Conservation (phyloP, 1,140 invertebrate species). For the Platyscapa corneri region DNA sequence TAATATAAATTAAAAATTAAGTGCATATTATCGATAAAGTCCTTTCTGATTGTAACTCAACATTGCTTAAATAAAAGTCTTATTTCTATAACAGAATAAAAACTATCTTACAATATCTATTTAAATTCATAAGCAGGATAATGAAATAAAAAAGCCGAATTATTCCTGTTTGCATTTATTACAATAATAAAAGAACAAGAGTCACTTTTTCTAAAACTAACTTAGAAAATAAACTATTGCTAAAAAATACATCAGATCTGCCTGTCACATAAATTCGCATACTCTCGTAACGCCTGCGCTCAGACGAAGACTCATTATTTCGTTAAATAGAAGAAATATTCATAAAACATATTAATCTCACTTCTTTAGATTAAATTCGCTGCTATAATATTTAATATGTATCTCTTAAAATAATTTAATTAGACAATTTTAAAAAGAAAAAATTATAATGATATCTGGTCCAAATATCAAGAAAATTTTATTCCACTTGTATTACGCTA, state of each 20-base stretch:
- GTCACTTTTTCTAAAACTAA: slow-evolving; percentile 32
- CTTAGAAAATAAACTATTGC: slow-evolving; percentile 46
- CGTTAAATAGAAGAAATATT: slow-evolving; percentile 5
- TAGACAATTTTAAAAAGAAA: neutral
- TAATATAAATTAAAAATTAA: no score
- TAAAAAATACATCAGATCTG: slow-evolving; percentile 42
- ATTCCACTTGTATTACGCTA: no score
- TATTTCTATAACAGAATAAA: neutral
- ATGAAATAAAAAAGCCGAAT: neutral
- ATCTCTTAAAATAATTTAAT: neutral
- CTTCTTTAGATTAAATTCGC: neutral
- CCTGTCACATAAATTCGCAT: slow-evolving; percentile 38
- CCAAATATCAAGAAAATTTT: neutral
- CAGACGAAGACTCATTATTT: slow-evolving; percentile 9
- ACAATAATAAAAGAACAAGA: slow-evolving; percentile 53
- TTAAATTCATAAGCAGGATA: neutral
- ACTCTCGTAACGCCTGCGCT: slow-evolving; percentile 23
- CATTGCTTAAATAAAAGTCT: no score
- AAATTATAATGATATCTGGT: neutral
- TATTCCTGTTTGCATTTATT: slow-evolving; percentile 51
- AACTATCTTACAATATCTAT: neutral
- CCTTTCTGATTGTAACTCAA: no score
- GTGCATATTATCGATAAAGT: no score
- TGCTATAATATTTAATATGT: neutral
- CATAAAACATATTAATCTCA: neutral